These are phyloP conservation scores for Probosciger aterrimus DNA, from an alignment of 2,113 vertebrate genomes.

Conservation along the genomic window DNA sequence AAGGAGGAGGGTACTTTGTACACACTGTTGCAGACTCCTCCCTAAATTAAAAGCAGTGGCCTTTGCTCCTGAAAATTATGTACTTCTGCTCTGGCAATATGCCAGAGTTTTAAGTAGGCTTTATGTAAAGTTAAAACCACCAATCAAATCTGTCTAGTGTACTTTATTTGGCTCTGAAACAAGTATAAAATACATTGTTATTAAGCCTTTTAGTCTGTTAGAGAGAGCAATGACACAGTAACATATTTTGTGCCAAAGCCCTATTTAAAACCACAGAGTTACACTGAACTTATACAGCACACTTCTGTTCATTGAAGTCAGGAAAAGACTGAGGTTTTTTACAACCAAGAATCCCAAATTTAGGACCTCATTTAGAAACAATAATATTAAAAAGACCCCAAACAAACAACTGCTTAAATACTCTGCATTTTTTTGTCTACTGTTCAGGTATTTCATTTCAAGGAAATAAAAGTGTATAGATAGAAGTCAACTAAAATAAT, in stretches of 20 bases:
- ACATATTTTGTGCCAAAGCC: background rate
- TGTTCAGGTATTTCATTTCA: background rate
- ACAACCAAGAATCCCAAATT: background rate
- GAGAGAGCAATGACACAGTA: background rate
- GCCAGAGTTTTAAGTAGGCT: background rate
- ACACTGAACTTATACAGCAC: background rate
- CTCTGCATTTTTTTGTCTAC: background rate
- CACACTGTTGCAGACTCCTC: background rate
- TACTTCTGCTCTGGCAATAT: background rate
- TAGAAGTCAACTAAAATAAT: background rate
- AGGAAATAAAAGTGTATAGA: background rate
- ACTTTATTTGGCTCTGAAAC: background rate
- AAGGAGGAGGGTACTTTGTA: background rate
- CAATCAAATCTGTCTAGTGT: background rate
- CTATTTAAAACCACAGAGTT: background rate
- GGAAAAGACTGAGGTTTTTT: background rate
- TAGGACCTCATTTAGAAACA: background rate
- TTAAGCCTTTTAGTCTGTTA: background rate
- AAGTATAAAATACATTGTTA: background rate
- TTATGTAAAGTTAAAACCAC: background rate
- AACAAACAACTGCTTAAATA: background rate
- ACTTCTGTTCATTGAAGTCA: background rate
- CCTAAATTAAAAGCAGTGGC: background rate
- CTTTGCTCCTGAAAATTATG: background rate
- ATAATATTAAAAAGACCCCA: background rate